Base-by-base conservation (phyloP, 2,113 vertebrate genomes). In the Vulpes lagopus region DNA sequence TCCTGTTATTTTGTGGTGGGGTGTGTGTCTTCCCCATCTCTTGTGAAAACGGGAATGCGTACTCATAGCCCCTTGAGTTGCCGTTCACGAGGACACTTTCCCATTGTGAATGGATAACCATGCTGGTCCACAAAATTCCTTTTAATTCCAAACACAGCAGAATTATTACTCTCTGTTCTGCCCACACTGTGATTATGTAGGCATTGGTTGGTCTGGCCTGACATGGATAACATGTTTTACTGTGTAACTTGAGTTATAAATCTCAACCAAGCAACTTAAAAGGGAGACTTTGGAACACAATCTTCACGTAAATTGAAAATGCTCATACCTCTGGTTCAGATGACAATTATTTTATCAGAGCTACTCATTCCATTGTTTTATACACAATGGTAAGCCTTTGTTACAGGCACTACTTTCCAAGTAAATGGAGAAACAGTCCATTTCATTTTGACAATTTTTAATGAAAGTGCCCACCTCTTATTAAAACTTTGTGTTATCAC, bases 371-470 rank as follows among this genome's bases (percentile, higher is more conserved):
- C 8, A 20, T 53, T 71, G 16, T 38, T 80, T 69, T 14, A 43
- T 67, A 17, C 16, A 14, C 35, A 69, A 15, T 2, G 53, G 19
- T 4, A 0, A 59, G 59, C 35, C 59, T 96, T 94, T 5, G 17
- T 32, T 22, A 78, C 0, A 35, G 55, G 51, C 2, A 5, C 2
- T 9, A 32, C 65, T 86, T 95, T 91, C 79, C 73, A 91, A 87
- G 38, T 53, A 83, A 97, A 85, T 59, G 11, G 79, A 57, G 76
- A 11, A 5, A 22, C 64, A 60, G 82, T 22, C 38, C 38, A 11
- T 96, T 89, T 92, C 12, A 38, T 55, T 80, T 80, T 62, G 67
- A 88, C 55, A 93, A 64, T 19, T 95, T 96, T 95, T 51, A 83
- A 94, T 83, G 89, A 81, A 86, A 79, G 73, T 38, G 12, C 9